Evolutionary conservation across 2,797 vertebrate genomes (phyloP), one percentile per base, ranked within the genome.

Genomic region (Sebastes baramenuke): DNA sequence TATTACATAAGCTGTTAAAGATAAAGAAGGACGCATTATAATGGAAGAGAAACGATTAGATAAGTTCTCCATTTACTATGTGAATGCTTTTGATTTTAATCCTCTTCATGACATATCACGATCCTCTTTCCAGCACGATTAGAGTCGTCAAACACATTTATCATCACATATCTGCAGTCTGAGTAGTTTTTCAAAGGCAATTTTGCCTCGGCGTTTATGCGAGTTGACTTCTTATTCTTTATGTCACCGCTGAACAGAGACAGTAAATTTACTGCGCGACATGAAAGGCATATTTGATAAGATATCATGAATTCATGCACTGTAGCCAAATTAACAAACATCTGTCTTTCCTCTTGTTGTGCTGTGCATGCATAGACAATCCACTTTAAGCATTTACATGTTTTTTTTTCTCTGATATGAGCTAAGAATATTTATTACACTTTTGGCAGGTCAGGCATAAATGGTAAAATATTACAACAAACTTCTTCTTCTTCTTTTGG

Each of bases 121-220:
- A 70, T 42, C 76, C 36, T 67, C 80, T 78, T 82, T 75, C 76
- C 72, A 62, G 81, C 60, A 8, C 42, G 71, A 82, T 83, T 77
- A 71, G 29, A 80, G 72, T 71, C 79, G 87, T 87, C 88, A 90
- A 79, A 87, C 72, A 88, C 75, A 81, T 87, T 90, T 87, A 89
- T 82, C 83, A 49, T 89, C 77, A 85, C 64, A 38, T 73, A 79
- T 88, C 74, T 87, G 70, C 56, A 71, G 69, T 69, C 75, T 78
- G 60, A 81, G 81, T 72, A 65, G 62, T 78, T 77, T 84, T 67
- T 73, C 73, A 76, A 77, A 82, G 65, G 79, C 77, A 84, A 72
- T 82, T 86, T 87, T 58, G 27, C 25, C 11, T 24, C 8, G 30
- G 42, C 77, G 55, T 72, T 73, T 79, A 46, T 73, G 73, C 72